Conservation (phyloP, 2,888 invertebrate species). For the Volucella inflata region DNA sequence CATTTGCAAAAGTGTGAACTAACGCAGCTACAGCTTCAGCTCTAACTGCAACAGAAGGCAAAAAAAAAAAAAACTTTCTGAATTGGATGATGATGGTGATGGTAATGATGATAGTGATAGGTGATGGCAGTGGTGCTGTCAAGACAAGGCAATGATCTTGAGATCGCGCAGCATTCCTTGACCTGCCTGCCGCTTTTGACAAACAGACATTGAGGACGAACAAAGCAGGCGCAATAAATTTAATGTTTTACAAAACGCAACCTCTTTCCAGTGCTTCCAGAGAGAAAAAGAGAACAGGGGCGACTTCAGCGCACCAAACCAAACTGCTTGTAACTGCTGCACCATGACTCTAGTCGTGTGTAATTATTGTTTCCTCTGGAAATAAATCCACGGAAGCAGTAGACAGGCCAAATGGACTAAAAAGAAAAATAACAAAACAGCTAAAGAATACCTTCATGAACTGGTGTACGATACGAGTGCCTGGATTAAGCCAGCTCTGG, state of each 20-base stretch:
- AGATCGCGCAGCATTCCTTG: constrained; percentile 51
- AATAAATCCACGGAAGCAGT: constrained; percentile 77
- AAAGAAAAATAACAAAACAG: not conserved
- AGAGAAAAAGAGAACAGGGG: too few species aligned
- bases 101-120: constrained; percentile 44
- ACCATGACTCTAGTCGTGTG: constrained; percentile 74
- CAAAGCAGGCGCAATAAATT: constrained; percentile 62
- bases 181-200: constrained; percentile 74
- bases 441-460: not conserved
- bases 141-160: constrained; percentile 21
- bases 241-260: constrained; percentile 22
- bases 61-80: not conserved
- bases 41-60: constrained; percentile 1
- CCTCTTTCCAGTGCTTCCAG: not conserved
- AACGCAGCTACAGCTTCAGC: constrained; percentile 19
- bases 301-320: not conserved
- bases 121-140: constrained; percentile 33
- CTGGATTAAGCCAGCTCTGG: constrained; percentile 57
- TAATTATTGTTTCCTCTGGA: constrained; percentile 80
- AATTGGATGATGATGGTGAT: constrained; percentile 47
- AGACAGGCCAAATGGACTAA: constrained; percentile 37
- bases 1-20: constrained; percentile 67
- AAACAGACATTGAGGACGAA: constrained; percentile 50
- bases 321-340: constrained; percentile 35
- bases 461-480: not conserved